phyloP scores from a whole-genome alignment of 2,113 vertebrate genomes.

The Syngnathus typhle region DNA sequence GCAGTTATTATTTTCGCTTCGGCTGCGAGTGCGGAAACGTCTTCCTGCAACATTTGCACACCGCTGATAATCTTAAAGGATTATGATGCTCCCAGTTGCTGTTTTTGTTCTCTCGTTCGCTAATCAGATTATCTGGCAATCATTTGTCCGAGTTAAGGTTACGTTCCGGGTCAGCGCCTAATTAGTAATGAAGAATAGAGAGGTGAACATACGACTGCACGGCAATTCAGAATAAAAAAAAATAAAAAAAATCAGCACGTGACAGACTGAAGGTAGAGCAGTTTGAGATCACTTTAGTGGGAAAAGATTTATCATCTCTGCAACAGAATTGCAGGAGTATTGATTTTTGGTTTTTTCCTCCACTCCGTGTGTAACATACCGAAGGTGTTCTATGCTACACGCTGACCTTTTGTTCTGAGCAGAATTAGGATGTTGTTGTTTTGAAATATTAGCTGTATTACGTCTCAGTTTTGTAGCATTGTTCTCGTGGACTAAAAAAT shows the following conservation, averaged over 20 bases:
- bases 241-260: neutral
- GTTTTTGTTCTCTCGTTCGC: conserved; percentile 19
- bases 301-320: conserved; percentile 25
- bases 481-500: neutral
- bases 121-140: conserved; percentile 33
- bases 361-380: neutral
- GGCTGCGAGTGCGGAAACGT: conserved; percentile 21
- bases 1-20: conserved; percentile 6
- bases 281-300: conserved; percentile 17
- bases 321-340: neutral
- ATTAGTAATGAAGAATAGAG: neutral
- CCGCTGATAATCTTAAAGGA: conserved; percentile 35
- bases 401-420: conserved; percentile 10
- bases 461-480: neutral
- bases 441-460: conserved; percentile 9
- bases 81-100: conserved; percentile 25
- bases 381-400: neutral
- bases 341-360: neutral
- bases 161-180: neutral
- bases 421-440: conserved; percentile 11
- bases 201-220: neutral
- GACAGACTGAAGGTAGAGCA: neutral
- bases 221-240: neutral
- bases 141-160: conserved; percentile 21
- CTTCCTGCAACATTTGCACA: conserved; percentile 22